Conservation (phyloP, 1,140 invertebrate genomes). For the Drosophila orosa region DNA sequence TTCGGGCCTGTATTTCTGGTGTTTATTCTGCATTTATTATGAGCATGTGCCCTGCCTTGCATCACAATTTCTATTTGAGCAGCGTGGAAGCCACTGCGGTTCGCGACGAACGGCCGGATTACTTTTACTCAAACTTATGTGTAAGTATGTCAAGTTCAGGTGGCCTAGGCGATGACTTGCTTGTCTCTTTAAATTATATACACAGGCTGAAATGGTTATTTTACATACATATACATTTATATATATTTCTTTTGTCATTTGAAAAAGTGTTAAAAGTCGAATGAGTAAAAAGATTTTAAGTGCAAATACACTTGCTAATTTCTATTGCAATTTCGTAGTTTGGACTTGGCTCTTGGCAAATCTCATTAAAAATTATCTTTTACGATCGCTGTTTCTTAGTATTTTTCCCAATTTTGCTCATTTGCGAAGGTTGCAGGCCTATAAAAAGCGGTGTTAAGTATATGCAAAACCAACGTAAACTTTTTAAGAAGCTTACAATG, state of each 20-base stretch:
- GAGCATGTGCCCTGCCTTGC: slow-evolving; percentile 23
- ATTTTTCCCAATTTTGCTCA: slow-evolving; percentile 36
- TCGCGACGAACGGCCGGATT: slow-evolving; percentile 16
- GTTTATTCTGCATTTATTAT: slow-evolving; percentile 62
- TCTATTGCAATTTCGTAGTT: slow-evolving; percentile 55
- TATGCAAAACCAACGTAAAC: slow-evolving; percentile 6
- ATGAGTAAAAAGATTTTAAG: slow-evolving; percentile 57
- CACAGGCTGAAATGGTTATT: not conserved
- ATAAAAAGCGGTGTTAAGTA: slow-evolving; percentile 41
- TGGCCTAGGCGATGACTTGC: slow-evolving; percentile 46
- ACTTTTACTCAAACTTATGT: slow-evolving; percentile 50
- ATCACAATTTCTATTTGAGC: slow-evolving; percentile 63
- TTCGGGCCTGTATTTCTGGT: slow-evolving; percentile 23
- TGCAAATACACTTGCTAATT: slow-evolving; percentile 68
- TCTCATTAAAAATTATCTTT: slow-evolving; percentile 53
- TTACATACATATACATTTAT: slow-evolving; percentile 27
- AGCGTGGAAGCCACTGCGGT: slow-evolving; percentile 28
- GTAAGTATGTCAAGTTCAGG: slow-evolving; percentile 80
- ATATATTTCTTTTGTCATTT: slow-evolving; percentile 42
- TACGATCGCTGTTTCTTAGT: slow-evolving; percentile 28
- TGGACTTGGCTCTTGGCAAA: slow-evolving; percentile 32
- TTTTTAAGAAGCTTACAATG: slow-evolving; percentile 41
- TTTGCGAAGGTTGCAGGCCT: slow-evolving; percentile 51
- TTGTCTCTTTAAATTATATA: slow-evolving; percentile 22
- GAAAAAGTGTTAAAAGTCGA: slow-evolving; percentile 66